Evolutionary conservation across 1,140 invertebrate genomes (phyloP).

Genomic region (Proales similis): DNA sequence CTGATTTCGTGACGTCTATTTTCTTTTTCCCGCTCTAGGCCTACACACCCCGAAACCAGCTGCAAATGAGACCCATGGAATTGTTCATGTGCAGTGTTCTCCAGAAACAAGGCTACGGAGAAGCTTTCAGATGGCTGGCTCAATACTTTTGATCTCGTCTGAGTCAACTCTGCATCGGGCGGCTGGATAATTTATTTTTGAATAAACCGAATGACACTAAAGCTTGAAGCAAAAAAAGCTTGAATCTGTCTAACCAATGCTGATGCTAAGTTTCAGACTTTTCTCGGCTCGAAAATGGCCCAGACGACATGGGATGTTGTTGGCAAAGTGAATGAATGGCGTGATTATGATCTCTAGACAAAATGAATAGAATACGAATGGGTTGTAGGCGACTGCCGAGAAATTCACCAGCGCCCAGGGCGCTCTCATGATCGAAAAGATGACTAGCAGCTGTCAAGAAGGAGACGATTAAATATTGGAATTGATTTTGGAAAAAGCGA

Average conservation of each 20-base stretch:
- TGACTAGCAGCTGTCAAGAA: neutral
- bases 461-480: neutral
- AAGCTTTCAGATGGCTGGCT: conserved; percentile 98
- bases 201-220: conserved; percentile 11
- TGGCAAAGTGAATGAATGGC: neutral
- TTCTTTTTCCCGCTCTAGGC: conserved; percentile 58
- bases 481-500: neutral
- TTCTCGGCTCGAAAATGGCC: neutral
- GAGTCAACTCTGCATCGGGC: neutral
- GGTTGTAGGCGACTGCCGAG: conserved; percentile 5
- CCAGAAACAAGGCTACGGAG: conserved; percentile 96
- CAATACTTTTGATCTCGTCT: conserved; percentile 68
- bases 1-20: neutral
- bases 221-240: neutral
- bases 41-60: conserved; percentile 74
- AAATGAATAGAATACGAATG: conserved; percentile 25
- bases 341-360: conserved; percentile 4
- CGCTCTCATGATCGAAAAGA: conserved; percentile 17
- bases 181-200: conserved; percentile 19
- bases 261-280: neutral
- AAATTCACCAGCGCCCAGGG: conserved; percentile 10
- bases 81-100: conserved; percentile 99
- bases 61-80: conserved; percentile 89
- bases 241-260: neutral
- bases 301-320: neutral